phyloP scores from a whole-genome alignment of 2,113 vertebrate genomes.

The Heterotilapia buettikoferi region DNA sequence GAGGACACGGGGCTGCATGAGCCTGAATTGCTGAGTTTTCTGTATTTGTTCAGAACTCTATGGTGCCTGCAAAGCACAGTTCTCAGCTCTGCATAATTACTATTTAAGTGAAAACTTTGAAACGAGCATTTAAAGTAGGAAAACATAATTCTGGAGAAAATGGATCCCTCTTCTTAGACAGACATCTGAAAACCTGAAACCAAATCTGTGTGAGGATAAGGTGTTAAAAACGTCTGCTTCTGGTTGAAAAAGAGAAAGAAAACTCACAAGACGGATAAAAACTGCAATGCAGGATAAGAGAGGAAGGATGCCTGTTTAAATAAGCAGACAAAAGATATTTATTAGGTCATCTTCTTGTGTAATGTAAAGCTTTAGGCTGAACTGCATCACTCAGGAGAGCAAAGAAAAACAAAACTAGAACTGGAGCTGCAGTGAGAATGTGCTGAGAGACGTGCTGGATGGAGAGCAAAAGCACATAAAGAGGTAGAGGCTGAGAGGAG shows the following conservation, averaged over 20 bases:
- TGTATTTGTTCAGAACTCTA: fast-evolving
- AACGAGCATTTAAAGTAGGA: background rate
- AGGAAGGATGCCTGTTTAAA: background rate
- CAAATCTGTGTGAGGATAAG: background rate
- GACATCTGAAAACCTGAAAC: background rate
- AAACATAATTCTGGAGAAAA: background rate
- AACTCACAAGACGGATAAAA: background rate
- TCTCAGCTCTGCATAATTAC: background rate
- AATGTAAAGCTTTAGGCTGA: background rate
- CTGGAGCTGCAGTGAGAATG: background rate
- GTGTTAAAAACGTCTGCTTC: background rate
- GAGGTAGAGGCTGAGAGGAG: background rate
- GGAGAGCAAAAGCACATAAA: background rate
- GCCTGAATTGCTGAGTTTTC: background rate
- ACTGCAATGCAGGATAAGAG: background rate
- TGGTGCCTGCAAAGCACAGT: background rate
- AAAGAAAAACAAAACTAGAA: background rate
- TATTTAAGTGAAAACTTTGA: background rate
- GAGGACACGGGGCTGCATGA: background rate
- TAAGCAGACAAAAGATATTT: fast-evolving
- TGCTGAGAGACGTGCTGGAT: background rate
- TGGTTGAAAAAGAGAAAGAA: background rate
- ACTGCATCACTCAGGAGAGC: background rate
- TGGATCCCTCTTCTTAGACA: fast-evolving
- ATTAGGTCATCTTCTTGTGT: background rate